A percentile compares a stretch with the other conserved stretches of the same genome.
phyloP scores from a whole-genome alignment of 2,113 vertebrate species.

The Perca flavescens region DNA sequence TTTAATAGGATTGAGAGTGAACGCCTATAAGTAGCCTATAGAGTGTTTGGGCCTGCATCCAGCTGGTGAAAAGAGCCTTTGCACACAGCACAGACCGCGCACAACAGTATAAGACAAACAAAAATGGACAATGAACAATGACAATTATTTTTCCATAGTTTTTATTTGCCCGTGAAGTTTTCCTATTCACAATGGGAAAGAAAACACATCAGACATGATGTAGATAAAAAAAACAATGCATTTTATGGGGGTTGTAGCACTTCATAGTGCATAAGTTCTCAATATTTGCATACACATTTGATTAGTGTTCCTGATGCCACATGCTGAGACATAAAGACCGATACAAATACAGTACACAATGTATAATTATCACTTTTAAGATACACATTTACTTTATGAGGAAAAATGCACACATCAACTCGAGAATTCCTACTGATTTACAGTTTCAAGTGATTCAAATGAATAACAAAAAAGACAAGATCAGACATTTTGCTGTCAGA shows the following conservation, averaged over 20 bases:
- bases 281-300: background rate
- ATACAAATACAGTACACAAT: background rate
- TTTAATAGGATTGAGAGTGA: constrained; percentile 11
- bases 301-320: background rate
- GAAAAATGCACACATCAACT: background rate
- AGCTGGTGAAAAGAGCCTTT: background rate
- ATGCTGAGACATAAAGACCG: background rate
- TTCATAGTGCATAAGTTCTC: background rate
- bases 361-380: background rate
- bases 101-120: background rate
- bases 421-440: background rate
- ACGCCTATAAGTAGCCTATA: background rate
- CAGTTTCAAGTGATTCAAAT: background rate
- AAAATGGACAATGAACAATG: background rate
- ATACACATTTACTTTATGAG: background rate
- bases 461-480: background rate
- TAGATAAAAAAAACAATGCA: background rate
- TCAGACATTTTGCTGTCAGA: background rate
- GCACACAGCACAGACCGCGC: background rate
- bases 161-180: background rate
- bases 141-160: background rate
- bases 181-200: background rate
- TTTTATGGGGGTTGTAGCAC: background rate
- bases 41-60: background rate
- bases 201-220: background rate